Base-by-base conservation (phyloP, 2,888 invertebrate genomes). In the Ramazzottius varieornatus region DNA sequence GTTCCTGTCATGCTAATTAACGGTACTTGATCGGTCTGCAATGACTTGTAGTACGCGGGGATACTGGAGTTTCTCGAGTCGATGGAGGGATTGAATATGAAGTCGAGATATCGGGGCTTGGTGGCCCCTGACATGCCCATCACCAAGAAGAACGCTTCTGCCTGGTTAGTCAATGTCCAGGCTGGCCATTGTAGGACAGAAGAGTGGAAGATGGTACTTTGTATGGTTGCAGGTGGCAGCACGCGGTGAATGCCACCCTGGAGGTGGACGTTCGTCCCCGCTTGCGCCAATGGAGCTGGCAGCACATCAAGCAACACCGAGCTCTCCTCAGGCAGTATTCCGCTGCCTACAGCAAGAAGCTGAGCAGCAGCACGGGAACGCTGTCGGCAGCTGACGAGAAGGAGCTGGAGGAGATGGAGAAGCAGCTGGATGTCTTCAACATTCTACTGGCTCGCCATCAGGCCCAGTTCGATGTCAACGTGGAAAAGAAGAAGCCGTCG, bases 381-480 rank as follows among this genome's bases (percentile, higher is more conserved):
- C 54, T 54, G 13, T 54, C 54, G 54, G 20, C 54, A 16, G 54
- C 54, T 24, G n/a, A 54, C 4, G 54, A 54, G 4, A 54, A 16
- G 29, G 54, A 54, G 4, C 13, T 54, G 13, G 54, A 54, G 54
- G 54, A 54, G 13, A 8, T 54, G 54, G 54, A 54, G 29, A 54
- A 54, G 54, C 20, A 54, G 29, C 54, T 54, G 54, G 54, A 54
- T 24, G 54, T 54, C 54, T 54, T 54, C 54, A 54, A 54, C 54
- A 54, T 54, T 54, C 16, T 54, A 16, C 29, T 54, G 29, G 54
- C 54, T 4, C 13, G 54, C 4, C 13, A 54, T 29, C 54, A 54
- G 29, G 54, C 54, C 20, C 54, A 54, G 54, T 54, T 54, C 29
- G 54, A 54, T 24, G 54, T 54, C 20, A 54, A 13, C 54, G 29